Conservation (phyloP, 1,140 invertebrate species). For the Drosophila subobscura region DNA sequence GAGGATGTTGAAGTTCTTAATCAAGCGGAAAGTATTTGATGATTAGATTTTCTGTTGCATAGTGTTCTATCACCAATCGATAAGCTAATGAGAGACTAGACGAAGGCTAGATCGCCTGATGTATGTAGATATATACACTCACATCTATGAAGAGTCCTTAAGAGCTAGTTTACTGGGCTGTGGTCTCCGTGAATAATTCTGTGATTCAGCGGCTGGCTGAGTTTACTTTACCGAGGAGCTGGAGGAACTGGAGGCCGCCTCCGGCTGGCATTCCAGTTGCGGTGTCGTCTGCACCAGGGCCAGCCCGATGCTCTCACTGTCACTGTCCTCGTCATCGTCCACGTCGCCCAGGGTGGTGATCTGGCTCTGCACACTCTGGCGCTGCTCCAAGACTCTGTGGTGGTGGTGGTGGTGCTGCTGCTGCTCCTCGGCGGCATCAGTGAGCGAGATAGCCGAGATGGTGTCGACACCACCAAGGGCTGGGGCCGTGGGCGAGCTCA, state of each 20-base stretch:
- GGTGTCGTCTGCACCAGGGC: conserved; percentile 63
- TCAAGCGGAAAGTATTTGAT: too few relatives aligned
- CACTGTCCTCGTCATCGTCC: conserved; percentile 57
- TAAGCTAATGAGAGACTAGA: conserved; percentile 49
- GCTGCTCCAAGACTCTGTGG: conserved; percentile 66
- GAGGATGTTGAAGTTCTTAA: too few relatives aligned
- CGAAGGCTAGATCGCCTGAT: conserved; percentile 5
- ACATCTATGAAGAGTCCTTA: conserved; percentile 10
- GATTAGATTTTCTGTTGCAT: conserved; percentile 15
- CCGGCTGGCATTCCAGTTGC: conserved; percentile 58
- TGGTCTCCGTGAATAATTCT: not conserved
- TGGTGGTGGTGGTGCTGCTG: conserved; percentile 29
- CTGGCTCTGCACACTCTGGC: conserved; percentile 75
- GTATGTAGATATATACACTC: conserved; percentile 13
- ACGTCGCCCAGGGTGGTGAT: conserved; percentile 79
- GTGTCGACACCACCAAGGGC: conserved; percentile 26
- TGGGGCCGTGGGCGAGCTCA: conserved; percentile 48
- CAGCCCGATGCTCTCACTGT: conserved; percentile 61
- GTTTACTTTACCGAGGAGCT: conserved; percentile 74
- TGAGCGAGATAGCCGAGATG: conserved; percentile 62
- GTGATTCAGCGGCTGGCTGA: conserved; percentile 13
- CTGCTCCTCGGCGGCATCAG: conserved; percentile 43
- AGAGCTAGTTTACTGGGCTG: conserved; percentile 9
- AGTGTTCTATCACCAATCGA: conserved; percentile 57
- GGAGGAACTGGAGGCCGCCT: conserved; percentile 59